Evolutionary conservation across 2,888 invertebrate species (phyloP).

Genomic region (Cyclophora albipunctata): DNA sequence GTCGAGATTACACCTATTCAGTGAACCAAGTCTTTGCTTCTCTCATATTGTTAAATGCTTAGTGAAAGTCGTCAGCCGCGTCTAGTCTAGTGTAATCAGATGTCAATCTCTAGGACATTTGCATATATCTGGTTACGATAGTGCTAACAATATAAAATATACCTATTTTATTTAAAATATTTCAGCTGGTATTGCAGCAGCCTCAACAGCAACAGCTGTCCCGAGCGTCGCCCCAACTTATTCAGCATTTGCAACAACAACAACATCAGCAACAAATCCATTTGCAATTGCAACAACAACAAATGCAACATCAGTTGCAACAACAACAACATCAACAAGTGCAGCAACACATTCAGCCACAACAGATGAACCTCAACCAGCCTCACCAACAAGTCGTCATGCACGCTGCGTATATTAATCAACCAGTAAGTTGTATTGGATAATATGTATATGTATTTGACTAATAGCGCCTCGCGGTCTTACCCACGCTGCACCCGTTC

Average conservation of each 20-base stretch:
- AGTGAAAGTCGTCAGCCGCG: too few relatives aligned
- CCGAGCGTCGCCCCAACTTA: constrained; percentile 15
- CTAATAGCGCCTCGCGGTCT: too few relatives aligned
- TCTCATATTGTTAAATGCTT: too few relatives aligned
- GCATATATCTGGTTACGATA: too few relatives aligned
- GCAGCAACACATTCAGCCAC: constrained; percentile 37
- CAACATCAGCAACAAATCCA: constrained; percentile 43
- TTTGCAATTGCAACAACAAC: constrained; percentile 42
- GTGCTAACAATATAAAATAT: too few relatives aligned
- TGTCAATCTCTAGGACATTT: too few relatives aligned
- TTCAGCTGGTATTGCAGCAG: constrained; percentile 15
- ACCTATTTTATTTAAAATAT: too few relatives aligned
- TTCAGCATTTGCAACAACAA: constrained; percentile 31
- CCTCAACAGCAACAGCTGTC: constrained; percentile 28
- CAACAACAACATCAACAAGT: constrained; percentile 31
- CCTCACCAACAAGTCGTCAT: constrained; percentile 61
- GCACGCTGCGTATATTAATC: constrained; percentile 66
- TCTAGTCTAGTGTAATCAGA: too few relatives aligned
- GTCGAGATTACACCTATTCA: too few relatives aligned
- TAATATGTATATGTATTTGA: neutral
- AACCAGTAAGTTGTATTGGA: constrained; percentile 40
- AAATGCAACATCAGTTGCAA: constrained; percentile 47
- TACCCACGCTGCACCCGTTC: too few relatives aligned
- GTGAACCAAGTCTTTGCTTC: too few relatives aligned
- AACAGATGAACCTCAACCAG: constrained; percentile 34